A percentile compares a stretch with the other conserved stretches of the same genome.
Evolutionary conservation across 2,888 invertebrate genomes (phyloP).

Genomic region (Euplexia lucipara): DNA sequence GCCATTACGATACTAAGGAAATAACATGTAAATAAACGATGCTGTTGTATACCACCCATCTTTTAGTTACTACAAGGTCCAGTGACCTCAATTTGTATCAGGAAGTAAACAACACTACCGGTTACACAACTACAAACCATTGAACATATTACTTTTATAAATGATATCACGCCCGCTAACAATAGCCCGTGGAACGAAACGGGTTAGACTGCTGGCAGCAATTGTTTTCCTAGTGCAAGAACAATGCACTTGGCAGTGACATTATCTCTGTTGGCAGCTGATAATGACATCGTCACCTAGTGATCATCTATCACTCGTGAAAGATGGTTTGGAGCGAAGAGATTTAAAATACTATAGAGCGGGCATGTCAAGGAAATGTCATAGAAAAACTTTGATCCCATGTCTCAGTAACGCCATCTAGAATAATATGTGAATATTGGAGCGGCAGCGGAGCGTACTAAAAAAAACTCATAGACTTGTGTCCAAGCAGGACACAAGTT

Average conservation of each 20-base stretch:
- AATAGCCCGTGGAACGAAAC: slow-evolving; percentile 75
- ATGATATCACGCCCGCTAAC: slow-evolving; percentile 64
- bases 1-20: not conserved
- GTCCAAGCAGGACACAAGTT: no score
- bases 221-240: slow-evolving; percentile 70
- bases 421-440: no score
- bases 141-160: slow-evolving; percentile 41
- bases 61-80: slow-evolving; percentile 31
- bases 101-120: slow-evolving; percentile 34
- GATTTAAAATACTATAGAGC: no score
- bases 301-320: slow-evolving; percentile 62
- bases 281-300: slow-evolving; percentile 63
- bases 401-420: no score
- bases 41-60: slow-evolving; percentile 6
- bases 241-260: slow-evolving; percentile 87
- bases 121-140: slow-evolving; percentile 26
- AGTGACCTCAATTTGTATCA: slow-evolving; percentile 29
- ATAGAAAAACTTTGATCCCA: no score
- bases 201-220: slow-evolving; percentile 79
- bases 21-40: not conserved
- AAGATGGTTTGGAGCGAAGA: slow-evolving; percentile 29
- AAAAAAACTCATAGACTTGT: no score
- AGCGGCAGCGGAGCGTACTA: no score
- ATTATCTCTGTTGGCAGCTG: slow-evolving; percentile 70
- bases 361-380: no score